A percentile compares a stretch with the other conserved stretches of the same genome.
These are phyloP conservation scores for Muschampia plurimacula DNA, from an alignment of 2,888 invertebrate genomes.

Conservation along the genomic window DNA sequence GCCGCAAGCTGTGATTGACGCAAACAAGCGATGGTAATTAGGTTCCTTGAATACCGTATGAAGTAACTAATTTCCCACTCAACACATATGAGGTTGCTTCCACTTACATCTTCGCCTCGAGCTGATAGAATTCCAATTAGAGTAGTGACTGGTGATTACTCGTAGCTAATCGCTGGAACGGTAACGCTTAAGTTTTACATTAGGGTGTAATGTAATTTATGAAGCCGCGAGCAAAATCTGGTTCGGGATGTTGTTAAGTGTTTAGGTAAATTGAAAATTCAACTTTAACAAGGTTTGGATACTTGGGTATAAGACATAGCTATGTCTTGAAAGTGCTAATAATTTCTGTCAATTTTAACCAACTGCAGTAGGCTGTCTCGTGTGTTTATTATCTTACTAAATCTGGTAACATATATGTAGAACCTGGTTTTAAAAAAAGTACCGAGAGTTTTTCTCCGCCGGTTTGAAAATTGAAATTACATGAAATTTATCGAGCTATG, in stretches of 20 bases:
- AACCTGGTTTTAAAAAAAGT: no score
- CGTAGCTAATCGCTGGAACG: constrained; percentile 35
- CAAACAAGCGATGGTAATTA: constrained; percentile 68
- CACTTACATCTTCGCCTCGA: constrained; percentile 39
- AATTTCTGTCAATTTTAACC: background rate
- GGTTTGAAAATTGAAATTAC: no score
- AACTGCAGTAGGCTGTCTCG: no score
- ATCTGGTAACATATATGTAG: no score
- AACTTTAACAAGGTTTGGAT: background rate
- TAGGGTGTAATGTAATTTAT: constrained; percentile 37
- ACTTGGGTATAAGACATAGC: background rate
- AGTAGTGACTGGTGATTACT: constrained; percentile 33
- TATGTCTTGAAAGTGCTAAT: background rate
- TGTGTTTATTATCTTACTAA: no score
- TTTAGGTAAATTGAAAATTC: constrained; percentile 25
- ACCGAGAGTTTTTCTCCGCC: no score
- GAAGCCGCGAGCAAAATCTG: constrained; percentile 27
- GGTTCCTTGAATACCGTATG: constrained; percentile 62
- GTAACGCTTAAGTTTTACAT: constrained; percentile 38
- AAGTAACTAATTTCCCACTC: constrained; percentile 53
- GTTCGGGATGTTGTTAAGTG: constrained; percentile 9
- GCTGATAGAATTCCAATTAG: constrained; percentile 42
- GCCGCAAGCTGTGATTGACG: constrained; percentile 60
- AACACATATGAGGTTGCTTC: constrained; percentile 36
- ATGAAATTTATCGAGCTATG: no score